Percentiles rank a stretch among this genome's conserved stretches.
Evolutionary conservation across 2,113 vertebrate species (phyloP).

Genomic region (Rhinogobius similis): DNA sequence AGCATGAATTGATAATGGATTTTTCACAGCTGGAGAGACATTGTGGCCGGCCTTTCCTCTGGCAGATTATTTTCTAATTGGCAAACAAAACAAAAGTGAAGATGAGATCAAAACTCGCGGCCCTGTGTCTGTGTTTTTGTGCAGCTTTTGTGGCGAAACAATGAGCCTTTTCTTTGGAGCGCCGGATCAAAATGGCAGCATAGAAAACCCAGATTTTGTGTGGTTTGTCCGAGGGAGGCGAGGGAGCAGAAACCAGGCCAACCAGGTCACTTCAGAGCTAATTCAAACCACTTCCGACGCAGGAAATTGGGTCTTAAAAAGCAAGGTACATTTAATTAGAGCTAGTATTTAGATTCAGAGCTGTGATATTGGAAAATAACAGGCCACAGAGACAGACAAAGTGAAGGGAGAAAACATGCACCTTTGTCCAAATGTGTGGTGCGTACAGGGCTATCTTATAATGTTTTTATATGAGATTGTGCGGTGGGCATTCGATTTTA

Average conservation of each 20-base stretch:
- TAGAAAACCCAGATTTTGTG: constrained; percentile 56
- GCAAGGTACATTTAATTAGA: constrained; percentile 53
- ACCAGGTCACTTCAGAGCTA: constrained; percentile 61
- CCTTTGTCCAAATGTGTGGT: no score
- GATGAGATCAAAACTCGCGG: constrained; percentile 44
- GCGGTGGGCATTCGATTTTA: no score
- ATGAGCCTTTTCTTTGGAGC: constrained; percentile 28
- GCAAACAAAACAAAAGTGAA: constrained; percentile 54
- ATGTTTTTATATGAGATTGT: no score
- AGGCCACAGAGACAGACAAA: constrained; percentile 35
- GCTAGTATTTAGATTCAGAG: constrained; percentile 47
- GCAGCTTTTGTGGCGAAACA: constrained; percentile 29
- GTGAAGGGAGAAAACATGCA: no score
- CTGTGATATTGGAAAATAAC: neutral
- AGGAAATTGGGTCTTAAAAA: constrained; percentile 61
- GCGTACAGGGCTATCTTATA: no score
- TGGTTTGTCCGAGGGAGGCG: constrained; percentile 37
- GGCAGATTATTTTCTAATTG: constrained; percentile 49
- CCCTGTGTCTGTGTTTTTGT: neutral
- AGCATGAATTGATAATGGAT: constrained; percentile 29
- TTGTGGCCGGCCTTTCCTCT: constrained; percentile 41
- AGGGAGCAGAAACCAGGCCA: constrained; percentile 33
- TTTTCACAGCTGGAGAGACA: constrained; percentile 50
- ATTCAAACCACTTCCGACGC: constrained; percentile 61
- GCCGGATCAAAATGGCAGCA: constrained; percentile 48